These are phyloP conservation scores for Phyllostomus discolor DNA, from an alignment of 2,113 vertebrate species.

Conservation along the genomic window DNA sequence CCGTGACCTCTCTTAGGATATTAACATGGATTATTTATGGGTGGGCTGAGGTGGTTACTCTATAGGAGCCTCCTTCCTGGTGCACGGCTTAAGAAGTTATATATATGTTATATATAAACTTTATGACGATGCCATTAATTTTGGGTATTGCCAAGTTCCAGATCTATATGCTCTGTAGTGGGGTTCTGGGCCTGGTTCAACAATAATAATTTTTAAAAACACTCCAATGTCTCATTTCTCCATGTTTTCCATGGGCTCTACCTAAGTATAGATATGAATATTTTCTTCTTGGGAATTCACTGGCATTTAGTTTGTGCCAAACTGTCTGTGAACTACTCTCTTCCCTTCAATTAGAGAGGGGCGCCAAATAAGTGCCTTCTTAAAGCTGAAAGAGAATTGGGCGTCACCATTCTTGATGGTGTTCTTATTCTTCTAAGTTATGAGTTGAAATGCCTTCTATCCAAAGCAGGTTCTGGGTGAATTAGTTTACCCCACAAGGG, in stretches of 20 bases:
- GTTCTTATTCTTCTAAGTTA: not conserved
- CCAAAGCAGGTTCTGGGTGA: not conserved
- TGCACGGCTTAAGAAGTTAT: constrained; percentile 3
- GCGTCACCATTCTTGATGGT: not conserved
- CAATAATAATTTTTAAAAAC: constrained; percentile 42
- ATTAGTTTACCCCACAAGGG: not conserved
- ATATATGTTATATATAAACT: not conserved
- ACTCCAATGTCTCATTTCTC: constrained; percentile 26
- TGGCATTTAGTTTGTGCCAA: constrained; percentile 9
- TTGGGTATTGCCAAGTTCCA: constrained; percentile 42
- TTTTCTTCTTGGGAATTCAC: not conserved
- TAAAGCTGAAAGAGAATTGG: not conserved
- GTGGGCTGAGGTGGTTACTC: constrained; percentile 24
- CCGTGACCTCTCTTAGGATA: constrained; percentile 41
- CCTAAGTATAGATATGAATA: constrained; percentile 35
- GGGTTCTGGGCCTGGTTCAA: constrained; percentile 43
- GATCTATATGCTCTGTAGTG: not conserved
- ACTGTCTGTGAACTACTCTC: not conserved
- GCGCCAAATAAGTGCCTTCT: not conserved
- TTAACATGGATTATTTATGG: constrained; percentile 45
- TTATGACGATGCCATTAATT: constrained; percentile 37
- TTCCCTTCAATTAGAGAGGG: not conserved
- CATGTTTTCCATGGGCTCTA: not conserved
- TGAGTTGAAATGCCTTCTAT: not conserved
- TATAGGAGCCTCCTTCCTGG: constrained; percentile 17